Conservation (phyloP, 2,797 vertebrate genomes). For the Squalus acanthias region DNA sequence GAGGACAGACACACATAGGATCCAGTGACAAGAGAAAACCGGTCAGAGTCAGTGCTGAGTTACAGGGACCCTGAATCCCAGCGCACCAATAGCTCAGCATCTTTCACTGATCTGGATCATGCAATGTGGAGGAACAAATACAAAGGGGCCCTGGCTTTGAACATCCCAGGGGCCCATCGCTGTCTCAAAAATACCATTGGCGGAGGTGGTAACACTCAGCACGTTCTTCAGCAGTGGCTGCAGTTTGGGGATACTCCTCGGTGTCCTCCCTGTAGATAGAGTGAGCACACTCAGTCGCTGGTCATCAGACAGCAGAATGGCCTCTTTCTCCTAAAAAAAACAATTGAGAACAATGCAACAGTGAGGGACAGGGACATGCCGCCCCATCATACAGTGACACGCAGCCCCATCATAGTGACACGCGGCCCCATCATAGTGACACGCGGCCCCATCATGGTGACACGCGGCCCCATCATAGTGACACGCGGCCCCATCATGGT, state of each 20-base stretch:
- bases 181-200: slow-evolving; percentile 61
- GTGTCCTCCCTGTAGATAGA: slow-evolving; percentile 79
- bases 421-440: too few species aligned
- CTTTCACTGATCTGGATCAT: not conserved
- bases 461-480: too few species aligned
- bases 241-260: slow-evolving; percentile 75
- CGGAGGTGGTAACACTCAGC: slow-evolving; percentile 70
- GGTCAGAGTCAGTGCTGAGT: not conserved
- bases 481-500: too few species aligned
- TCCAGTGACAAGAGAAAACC: not conserved
- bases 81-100: not conserved
- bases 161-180: too few species aligned
- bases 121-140: not conserved
- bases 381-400: not conserved
- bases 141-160: not conserved
- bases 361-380: not conserved
- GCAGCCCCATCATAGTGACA: too few species aligned
- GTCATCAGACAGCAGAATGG: slow-evolving; percentile 81
- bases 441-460: too few species aligned
- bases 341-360: not conserved
- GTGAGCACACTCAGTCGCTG: slow-evolving; percentile 82
- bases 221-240: slow-evolving; percentile 72
- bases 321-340: slow-evolving; percentile 77
- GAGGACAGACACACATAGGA: too few species aligned
- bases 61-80: too few species aligned